Conservation (phyloP, 2,113 vertebrate genomes). For the Nycticebus coucang region DNA sequence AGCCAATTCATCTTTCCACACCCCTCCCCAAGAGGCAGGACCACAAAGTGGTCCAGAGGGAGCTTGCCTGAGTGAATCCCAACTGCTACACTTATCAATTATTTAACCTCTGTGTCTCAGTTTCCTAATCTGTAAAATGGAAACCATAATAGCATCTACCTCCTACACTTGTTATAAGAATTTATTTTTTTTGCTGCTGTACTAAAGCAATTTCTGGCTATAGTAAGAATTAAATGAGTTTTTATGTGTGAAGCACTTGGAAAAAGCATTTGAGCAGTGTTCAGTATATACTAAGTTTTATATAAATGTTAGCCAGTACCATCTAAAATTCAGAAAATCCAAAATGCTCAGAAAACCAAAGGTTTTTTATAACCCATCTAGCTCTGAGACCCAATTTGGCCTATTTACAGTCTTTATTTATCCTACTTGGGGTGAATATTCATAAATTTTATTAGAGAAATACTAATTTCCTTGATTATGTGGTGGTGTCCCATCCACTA, state of each 20-base stretch:
- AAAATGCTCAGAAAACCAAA: constrained; percentile 27
- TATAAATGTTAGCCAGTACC: neutral
- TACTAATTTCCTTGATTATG: neutral
- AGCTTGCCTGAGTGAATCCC: neutral
- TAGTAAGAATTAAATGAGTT: neutral
- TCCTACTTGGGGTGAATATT: neutral
- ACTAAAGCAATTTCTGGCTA: neutral
- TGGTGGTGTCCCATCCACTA: neutral
- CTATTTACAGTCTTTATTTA: constrained; percentile 3
- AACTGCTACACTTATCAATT: neutral
- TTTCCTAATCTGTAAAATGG: constrained; percentile 36
- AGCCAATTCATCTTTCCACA: neutral
- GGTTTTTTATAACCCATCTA: neutral
- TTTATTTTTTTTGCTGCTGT: neutral
- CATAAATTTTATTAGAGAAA: neutral
- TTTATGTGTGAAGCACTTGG: neutral
- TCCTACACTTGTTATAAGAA: neutral
- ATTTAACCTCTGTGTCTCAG: neutral
- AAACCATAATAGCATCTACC: neutral
- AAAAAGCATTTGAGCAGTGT: neutral
- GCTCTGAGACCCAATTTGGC: neutral
- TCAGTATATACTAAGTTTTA: neutral
- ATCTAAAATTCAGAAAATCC: constrained; percentile 35
- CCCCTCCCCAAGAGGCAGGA: neutral
- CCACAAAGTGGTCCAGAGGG: neutral